phyloP scores from a whole-genome alignment of 2,888 invertebrate species.

The Trissoscelio sp. region DNA sequence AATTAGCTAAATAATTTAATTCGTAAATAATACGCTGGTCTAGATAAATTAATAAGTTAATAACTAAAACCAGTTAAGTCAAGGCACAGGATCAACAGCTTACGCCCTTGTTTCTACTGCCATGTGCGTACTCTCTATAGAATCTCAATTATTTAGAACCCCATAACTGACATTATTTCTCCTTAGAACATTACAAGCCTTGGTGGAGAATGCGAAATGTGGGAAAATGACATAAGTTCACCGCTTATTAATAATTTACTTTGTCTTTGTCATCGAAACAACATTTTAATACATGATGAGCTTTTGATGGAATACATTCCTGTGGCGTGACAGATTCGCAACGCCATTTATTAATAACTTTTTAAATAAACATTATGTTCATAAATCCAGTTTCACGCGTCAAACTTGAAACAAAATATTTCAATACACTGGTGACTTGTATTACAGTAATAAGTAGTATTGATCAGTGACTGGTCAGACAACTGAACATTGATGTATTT shows the following conservation, averaged over 20 bases:
- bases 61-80: constrained; percentile 2
- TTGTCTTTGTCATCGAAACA: constrained; percentile 37
- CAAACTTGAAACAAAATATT: no score
- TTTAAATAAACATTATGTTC: no score
- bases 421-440: neutral
- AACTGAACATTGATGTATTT: no score
- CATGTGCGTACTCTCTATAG: neutral
- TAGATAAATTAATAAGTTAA: neutral
- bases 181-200: constrained; percentile 15
- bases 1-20: no score
- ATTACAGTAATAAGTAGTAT: neutral
- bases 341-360: neutral
- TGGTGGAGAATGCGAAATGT: constrained; percentile 20
- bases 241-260: constrained; percentile 43
- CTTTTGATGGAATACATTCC: constrained; percentile 22
- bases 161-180: constrained; percentile 16
- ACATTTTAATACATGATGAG: constrained; percentile 42
- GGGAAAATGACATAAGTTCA: constrained; percentile 25
- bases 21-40: neutral
- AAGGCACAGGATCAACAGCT: neutral
- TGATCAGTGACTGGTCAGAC: constrained; percentile 4
- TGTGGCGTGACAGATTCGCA: neutral
- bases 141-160: constrained; percentile 28
- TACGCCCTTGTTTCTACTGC: neutral
- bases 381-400: no score